These are phyloP conservation scores for Neoitamus cyanurus DNA, from an alignment of 2,888 invertebrate species.

Conservation along the genomic window DNA sequence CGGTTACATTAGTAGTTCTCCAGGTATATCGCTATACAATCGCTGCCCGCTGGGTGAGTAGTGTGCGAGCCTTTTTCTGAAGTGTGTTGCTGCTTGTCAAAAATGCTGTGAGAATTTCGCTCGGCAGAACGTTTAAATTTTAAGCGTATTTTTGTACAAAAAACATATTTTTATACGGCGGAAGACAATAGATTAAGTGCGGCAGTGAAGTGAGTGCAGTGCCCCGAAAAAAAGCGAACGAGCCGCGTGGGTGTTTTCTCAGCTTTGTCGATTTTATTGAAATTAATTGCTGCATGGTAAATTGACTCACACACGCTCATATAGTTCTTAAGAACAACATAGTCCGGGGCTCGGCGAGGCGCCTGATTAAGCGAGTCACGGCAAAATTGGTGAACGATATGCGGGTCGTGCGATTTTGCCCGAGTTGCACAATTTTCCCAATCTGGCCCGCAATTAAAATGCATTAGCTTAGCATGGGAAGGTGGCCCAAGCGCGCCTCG, in stretches of 20 bases:
- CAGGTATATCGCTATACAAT: background rate
- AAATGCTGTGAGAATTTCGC: constrained; percentile 42
- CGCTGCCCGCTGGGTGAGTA: background rate
- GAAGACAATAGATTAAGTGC: constrained; percentile 24
- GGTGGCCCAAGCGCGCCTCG: constrained; percentile 36
- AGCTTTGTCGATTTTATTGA: constrained; percentile 28
- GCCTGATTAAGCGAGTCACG: background rate
- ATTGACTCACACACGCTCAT: constrained; percentile 17
- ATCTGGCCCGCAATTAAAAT: constrained; percentile 12
- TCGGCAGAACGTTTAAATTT: background rate
- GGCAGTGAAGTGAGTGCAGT: constrained; percentile 34
- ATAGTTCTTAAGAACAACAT: constrained; percentile 35
- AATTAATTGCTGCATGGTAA: constrained; percentile 45
- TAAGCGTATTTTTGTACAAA: constrained; percentile 40
- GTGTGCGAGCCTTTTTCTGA: background rate
- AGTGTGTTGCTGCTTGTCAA: constrained; percentile 31
- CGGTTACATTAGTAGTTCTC: background rate
- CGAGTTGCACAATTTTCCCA: background rate
- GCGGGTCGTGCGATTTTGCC: background rate
- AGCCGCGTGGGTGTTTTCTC: constrained; percentile 41
- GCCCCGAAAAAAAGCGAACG: background rate
- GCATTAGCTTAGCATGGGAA: background rate
- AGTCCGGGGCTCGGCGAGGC: background rate
- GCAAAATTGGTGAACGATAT: background rate
- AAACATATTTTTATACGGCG: constrained; percentile 30